phyloP scores from a whole-genome alignment of 2,797 vertebrate genomes.

The Anableps anableps region DNA sequence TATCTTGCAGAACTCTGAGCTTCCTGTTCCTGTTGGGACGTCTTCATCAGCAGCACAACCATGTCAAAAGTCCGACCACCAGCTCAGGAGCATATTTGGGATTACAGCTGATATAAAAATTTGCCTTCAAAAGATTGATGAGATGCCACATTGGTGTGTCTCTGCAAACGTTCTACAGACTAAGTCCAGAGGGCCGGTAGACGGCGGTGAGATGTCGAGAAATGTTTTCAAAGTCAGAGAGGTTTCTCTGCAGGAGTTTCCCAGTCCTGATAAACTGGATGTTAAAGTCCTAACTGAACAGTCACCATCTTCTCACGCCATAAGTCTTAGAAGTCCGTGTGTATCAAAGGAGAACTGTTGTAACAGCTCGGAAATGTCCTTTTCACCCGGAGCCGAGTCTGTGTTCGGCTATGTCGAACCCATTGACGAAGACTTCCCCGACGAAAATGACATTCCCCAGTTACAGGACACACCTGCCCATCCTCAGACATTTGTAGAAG shows the following conservation, averaged over 20 bases:
- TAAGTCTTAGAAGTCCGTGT: not conserved
- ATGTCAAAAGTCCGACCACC: constrained; percentile 27
- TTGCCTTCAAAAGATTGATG: constrained; percentile 58
- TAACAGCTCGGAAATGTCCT: not conserved
- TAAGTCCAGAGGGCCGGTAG: constrained; percentile 7
- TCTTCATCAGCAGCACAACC: constrained; percentile 15
- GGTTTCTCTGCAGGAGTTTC: not conserved
- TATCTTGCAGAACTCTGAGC: constrained; percentile 26
- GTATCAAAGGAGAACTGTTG: not conserved
- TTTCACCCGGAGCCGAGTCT: constrained; percentile 7
- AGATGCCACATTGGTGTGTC: not conserved
- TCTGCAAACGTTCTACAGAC: constrained; percentile 12
- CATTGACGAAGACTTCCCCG: constrained; percentile 57
- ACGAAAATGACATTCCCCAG: constrained; percentile 8
- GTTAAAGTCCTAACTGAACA: not conserved
- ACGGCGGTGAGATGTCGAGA: constrained; percentile 43
- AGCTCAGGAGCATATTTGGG: constrained; percentile 70
- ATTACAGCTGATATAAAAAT: constrained; percentile 70
- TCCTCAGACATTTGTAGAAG: constrained; percentile 4
- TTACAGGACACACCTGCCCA: not conserved
- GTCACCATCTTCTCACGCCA: not conserved
- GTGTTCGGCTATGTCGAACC: constrained; percentile 51
- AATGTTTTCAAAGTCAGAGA: constrained; percentile 19
- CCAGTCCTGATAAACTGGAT: not conserved
- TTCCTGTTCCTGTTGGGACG: not conserved